Percentiles rank a stretch among this genome's conserved stretches.
phyloP scores from a whole-genome alignment of 2,888 invertebrate genomes.

The Buathra laborator region DNA sequence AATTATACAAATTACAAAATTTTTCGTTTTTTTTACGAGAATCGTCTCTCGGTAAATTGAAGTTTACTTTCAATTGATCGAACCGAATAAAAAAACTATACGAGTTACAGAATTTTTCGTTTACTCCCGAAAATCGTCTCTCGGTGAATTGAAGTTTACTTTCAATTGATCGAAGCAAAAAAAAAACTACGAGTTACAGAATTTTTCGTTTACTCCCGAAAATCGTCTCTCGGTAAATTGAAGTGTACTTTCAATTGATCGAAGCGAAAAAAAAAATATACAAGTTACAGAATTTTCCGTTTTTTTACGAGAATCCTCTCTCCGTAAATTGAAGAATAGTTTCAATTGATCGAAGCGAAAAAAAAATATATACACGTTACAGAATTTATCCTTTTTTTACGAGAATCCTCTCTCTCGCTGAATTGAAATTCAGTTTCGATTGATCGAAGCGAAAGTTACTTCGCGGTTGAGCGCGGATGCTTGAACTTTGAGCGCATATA shows the following conservation, averaged over 20 bases:
- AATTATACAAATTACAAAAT: not conserved
- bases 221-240: not conserved
- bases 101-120: too few species aligned
- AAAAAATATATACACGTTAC: too few species aligned
- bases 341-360: not conserved
- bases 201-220: not conserved
- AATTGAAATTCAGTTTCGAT: not conserved
- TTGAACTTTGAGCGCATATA: constrained; percentile 6
- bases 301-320: not conserved
- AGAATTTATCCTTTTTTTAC: too few species aligned
- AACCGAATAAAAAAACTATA: not conserved
- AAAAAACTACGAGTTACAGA: not conserved
- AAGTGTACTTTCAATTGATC: not conserved
- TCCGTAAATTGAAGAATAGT: not conserved
- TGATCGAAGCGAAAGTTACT: not conserved
- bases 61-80: not conserved
- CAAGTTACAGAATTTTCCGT: not conserved
- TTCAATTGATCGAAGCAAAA: not conserved
- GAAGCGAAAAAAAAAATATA: not conserved
- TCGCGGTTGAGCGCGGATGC: not conserved
- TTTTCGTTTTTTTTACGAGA: not conserved
- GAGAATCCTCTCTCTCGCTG: too few species aligned
- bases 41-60: not conserved
- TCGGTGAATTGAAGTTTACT: too few species aligned
- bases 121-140: too few species aligned